phyloP scores from a whole-genome alignment of 2,113 vertebrate species.

The Istiophorus platypterus region DNA sequence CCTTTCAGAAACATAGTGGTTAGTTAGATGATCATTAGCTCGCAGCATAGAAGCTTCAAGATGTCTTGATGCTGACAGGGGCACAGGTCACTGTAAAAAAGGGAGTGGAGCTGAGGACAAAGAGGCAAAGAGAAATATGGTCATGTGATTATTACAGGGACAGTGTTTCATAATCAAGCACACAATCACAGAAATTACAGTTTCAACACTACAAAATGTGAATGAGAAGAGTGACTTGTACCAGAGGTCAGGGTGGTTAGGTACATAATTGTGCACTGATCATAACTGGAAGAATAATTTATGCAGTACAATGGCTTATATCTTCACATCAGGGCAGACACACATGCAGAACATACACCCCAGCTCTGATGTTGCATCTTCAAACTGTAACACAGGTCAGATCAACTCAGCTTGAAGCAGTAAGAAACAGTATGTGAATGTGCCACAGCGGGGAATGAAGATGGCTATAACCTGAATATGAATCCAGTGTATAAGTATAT shows the following conservation, averaged over 20 bases:
- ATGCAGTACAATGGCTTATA: no score
- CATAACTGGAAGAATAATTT: no score
- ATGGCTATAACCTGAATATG: conserved; percentile 4
- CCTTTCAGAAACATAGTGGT: neutral
- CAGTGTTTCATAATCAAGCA: neutral
- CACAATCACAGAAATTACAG: neutral
- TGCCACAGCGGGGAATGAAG: neutral
- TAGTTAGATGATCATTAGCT: neutral
- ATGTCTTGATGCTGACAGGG: neutral
- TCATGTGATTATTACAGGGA: neutral
- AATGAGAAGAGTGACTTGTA: no score
- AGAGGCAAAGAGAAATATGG: neutral
- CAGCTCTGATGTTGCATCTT: neutral
- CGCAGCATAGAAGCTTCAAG: neutral
- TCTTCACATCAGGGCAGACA: no score
- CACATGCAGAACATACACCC: neutral
- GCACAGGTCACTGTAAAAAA: neutral
- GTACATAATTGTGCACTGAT: no score
- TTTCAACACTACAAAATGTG: no score
- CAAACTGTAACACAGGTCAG: neutral
- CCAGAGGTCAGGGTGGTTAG: no score
- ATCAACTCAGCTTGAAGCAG: neutral
- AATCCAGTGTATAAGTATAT: neutral
- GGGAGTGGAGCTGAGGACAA: neutral
- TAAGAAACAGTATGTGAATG: neutral